Base-by-base conservation (phyloP, 2,113 vertebrate genomes). In the Chloebia gouldiae region DNA sequence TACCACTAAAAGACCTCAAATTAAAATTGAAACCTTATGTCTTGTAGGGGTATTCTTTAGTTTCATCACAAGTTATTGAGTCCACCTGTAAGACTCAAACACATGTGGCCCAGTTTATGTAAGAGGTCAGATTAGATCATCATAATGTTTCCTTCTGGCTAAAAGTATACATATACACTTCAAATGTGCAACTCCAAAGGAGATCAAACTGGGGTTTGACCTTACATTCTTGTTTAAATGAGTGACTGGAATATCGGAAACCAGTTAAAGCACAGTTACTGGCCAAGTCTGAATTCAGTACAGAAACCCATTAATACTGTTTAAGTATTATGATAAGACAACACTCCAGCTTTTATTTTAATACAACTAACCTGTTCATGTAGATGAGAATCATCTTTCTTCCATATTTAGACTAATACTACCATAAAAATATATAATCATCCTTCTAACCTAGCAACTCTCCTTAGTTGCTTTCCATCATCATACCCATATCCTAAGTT, bases 31-130 rank as follows among this genome's bases (percentile, higher is more conserved):
- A 95, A 88, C 50, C 86, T 91, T 56, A 47, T 64, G 78, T 66
- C 56, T 88, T 84, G 73, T 53, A 71, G 33, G 82, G 17, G 20
- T 68, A 54, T 49, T 93, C 64, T 71, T 88, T 33, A 60, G 39
- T 71, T 93, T 86, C 80, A 93, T 83, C 72, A 68, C 28, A 88
- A 95, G 40, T 93, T 94, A 94, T 53, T 94, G 59, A 86, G 63
- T 90, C 88, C 85, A 88, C 82, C 66, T 93, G 54, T 69, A 93
- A 86, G 65, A 73, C 40, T 72, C 54, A 90, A 93, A 80, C 49
- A 79, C 73, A 92, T 47, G 51, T 77, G 88, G 68, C 54, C 80
- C 33, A 59, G 54, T 61, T 95, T 81, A 94, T 37, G 11, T n/a
- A 93, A 83, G 27, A 78, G 80, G 76, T 83, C 79, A 82, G 81